phyloP scores from a whole-genome alignment of 2,797 vertebrate genomes.

The Rhinoraja longicauda region DNA sequence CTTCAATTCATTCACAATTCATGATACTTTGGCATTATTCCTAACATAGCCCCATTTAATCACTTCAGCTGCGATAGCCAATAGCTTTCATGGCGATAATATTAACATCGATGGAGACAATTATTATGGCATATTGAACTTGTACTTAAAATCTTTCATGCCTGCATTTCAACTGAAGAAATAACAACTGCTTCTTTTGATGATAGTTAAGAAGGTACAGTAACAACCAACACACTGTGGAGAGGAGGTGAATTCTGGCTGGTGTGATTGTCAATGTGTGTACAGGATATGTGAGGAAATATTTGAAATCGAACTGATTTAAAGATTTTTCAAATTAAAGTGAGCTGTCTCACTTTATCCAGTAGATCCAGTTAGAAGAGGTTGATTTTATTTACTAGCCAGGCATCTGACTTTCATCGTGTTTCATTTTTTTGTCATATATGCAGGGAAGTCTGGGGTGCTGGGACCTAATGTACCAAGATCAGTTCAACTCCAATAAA shows the following conservation, averaged over 20 bases:
- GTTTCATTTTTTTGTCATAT: no score
- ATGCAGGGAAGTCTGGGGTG: no score
- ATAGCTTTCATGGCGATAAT: background rate
- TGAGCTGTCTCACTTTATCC: no score
- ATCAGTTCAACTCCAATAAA: background rate
- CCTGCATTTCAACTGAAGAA: background rate
- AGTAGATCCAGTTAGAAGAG: no score
- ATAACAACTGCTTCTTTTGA: background rate
- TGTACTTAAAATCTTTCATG: background rate
- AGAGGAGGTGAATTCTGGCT: background rate
- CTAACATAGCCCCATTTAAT: slow-evolving; percentile 10
- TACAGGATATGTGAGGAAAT: no score
- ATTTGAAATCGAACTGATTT: no score
- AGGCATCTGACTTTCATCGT: no score
- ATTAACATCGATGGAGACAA: background rate
- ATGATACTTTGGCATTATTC: background rate
- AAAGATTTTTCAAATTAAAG: no score
- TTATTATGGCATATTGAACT: background rate
- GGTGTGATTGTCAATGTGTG: background rate
- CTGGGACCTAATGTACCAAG: background rate
- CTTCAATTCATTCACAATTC: slow-evolving; percentile 37
- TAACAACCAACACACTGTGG: background rate
- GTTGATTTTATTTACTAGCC: no score
- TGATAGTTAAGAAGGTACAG: background rate
- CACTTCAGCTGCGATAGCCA: background rate